Conservation (phyloP, 2,888 invertebrate species). For the Xestia sexstrigata region DNA sequence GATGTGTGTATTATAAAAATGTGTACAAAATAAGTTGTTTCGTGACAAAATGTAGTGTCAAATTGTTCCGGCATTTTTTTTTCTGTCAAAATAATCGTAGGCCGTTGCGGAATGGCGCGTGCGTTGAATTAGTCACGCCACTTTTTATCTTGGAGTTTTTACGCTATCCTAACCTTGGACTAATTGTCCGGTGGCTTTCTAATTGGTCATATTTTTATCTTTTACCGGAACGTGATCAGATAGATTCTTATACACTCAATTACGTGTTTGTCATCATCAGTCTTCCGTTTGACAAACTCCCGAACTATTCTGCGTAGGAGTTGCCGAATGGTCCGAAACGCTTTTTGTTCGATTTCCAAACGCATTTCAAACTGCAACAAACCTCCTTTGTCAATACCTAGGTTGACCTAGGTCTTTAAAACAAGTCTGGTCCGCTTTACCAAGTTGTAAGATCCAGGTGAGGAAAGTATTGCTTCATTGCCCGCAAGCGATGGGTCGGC, state of each 20-base stretch:
- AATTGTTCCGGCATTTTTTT: slow-evolving; percentile 74
- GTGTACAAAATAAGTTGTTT: slow-evolving; percentile 60
- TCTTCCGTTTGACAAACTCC: not conserved
- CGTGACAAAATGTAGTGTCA: slow-evolving; percentile 65
- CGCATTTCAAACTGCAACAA: slow-evolving; percentile 13
- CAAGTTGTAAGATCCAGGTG: slow-evolving; percentile 47
- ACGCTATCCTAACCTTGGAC: slow-evolving; percentile 82
- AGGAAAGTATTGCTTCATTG: slow-evolving; percentile 61
- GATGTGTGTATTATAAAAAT: slow-evolving; percentile 60
- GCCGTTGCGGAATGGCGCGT: slow-evolving; percentile 79
- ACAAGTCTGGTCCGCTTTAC: slow-evolving; percentile 33
- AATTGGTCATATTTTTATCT: slow-evolving; percentile 65
- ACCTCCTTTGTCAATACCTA: slow-evolving; percentile 41
- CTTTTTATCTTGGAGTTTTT: slow-evolving; percentile 80
- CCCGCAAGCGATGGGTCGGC: slow-evolving; percentile 63
- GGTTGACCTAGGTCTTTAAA: slow-evolving; percentile 42
- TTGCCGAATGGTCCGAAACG: slow-evolving; percentile 16
- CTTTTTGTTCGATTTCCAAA: slow-evolving; percentile 43
- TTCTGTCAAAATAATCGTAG: slow-evolving; percentile 66
- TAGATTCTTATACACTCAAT: slow-evolving; percentile 32
- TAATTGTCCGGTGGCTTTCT: slow-evolving; percentile 81
- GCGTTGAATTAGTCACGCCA: slow-evolving; percentile 78
- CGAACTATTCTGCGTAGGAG: not conserved
- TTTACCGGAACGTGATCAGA: slow-evolving; percentile 50
- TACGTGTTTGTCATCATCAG: slow-evolving; percentile 11